Evolutionary conservation across 2,888 invertebrate genomes (phyloP).

Genomic region (Nezara viridula): DNA sequence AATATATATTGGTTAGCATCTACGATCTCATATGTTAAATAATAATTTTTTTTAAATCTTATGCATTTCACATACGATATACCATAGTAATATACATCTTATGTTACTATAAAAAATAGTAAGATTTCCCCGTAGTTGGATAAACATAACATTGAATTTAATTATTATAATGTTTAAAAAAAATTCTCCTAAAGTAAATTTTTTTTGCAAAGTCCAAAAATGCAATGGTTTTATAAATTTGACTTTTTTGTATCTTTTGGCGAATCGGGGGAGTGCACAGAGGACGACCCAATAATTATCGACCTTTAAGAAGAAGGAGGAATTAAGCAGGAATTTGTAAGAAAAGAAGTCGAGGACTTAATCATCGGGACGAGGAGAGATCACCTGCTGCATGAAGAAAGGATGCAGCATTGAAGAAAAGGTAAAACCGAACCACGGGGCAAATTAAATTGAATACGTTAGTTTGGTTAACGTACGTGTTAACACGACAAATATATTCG

Average conservation of each 20-base stretch:
- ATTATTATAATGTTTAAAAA: no score
- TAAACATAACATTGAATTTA: no score
- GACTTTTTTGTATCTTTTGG: neutral
- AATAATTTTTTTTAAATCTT: no score
- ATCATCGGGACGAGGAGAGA: neutral
- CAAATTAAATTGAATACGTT: neutral
- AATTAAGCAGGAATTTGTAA: neutral
- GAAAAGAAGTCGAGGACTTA: neutral
- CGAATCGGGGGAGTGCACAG: neutral
- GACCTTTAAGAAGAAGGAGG: neutral
- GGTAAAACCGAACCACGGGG: neutral
- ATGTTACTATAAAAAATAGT: no score
- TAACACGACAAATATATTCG: no score
- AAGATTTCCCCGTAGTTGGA: no score
- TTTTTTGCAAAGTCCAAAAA: no score
- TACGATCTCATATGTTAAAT: no score
- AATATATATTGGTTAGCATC: no score
- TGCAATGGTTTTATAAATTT: neutral
- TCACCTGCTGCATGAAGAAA: neutral
- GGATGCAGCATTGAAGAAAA: neutral
- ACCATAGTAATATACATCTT: no score
- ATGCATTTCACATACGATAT: no score
- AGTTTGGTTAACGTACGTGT: no score
- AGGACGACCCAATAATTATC: slow-evolving; percentile 1
- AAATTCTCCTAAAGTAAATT: neutral